These are phyloP conservation scores for Linyphia triangularis DNA, from an alignment of 2,888 invertebrate species.

Conservation along the genomic window DNA sequence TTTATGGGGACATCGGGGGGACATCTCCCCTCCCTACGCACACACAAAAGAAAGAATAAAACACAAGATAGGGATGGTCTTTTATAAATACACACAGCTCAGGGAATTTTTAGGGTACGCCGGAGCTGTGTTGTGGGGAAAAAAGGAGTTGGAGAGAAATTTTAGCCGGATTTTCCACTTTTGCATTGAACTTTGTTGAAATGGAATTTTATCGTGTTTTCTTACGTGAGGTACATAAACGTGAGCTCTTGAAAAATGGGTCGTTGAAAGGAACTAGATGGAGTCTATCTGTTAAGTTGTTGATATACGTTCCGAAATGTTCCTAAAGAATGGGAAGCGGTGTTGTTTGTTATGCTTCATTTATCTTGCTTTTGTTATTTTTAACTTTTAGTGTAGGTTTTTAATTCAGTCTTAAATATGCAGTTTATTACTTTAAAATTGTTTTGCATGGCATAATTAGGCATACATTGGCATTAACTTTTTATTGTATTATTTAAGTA, in stretches of 20 bases:
- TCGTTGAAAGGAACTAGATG: neutral
- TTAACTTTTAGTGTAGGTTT: too few species aligned
- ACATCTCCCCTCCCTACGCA: constrained; percentile 19
- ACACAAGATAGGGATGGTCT: constrained; percentile 42
- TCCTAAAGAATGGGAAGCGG: neutral
- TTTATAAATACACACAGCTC: constrained; percentile 48
- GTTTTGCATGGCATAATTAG: too few species aligned
- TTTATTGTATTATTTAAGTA: too few species aligned
- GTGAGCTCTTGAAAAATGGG: constrained; percentile 4
- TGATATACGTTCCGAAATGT: neutral
- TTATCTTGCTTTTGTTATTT: too few species aligned
- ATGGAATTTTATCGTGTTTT: constrained; percentile 27
- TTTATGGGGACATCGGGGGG: constrained; percentile 30
- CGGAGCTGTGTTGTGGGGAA: constrained; percentile 3
- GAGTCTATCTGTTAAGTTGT: too few species aligned
- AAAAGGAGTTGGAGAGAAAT: constrained; percentile 22
- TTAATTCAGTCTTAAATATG: too few species aligned
- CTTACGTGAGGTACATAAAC: constrained; percentile 34
- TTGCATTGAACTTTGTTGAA: neutral
- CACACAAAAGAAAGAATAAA: constrained; percentile 26
- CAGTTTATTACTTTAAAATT: too few species aligned
- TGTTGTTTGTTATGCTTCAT: too few species aligned
- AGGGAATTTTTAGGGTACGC: constrained; percentile 39
- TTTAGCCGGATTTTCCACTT: constrained; percentile 24
- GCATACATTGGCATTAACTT: too few species aligned